Conservation (phyloP, 1,140 invertebrate species). For the Papilio machaon region DNA sequence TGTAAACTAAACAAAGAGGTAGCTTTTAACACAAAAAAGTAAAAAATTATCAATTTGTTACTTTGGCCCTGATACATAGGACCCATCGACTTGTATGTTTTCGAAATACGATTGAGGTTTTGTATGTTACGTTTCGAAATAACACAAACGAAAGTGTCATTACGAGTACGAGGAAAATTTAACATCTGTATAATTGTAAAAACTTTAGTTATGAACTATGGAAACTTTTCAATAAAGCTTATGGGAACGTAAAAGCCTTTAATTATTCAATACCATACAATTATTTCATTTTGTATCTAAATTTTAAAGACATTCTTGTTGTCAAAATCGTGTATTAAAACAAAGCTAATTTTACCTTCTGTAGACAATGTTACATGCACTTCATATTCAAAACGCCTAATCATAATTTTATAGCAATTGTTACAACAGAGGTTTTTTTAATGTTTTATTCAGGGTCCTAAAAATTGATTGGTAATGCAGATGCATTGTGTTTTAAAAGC, state of each 20-base stretch:
- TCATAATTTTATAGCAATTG: background rate
- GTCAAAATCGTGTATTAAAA: background rate
- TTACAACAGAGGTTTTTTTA: background rate
- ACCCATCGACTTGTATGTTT: background rate
- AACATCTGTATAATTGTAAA: slow-evolving; percentile 45
- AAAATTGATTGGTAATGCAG: background rate
- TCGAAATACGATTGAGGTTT: background rate
- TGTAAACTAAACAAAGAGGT: too few relatives aligned
- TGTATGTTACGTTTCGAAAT: background rate
- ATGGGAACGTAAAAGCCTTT: slow-evolving; percentile 38
- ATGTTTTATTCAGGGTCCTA: background rate
- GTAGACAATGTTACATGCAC: background rate
- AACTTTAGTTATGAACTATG: slow-evolving; percentile 47
- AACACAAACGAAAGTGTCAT: background rate
- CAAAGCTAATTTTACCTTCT: too few relatives aligned
- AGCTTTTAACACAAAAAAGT: too few relatives aligned
- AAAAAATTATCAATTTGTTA: too few relatives aligned
- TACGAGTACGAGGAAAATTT: slow-evolving; percentile 22
- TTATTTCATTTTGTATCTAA: slow-evolving; percentile 23
- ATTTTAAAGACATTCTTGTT: background rate
- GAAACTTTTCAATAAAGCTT: slow-evolving; percentile 57
- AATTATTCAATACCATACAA: slow-evolving; percentile 35
- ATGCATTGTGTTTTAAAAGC: too few relatives aligned
- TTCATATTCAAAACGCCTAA: background rate
- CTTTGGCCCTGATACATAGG: too few relatives aligned